These are phyloP conservation scores for Gadopsis marmoratus DNA, from an alignment of 2,797 vertebrate genomes.

Conservation along the genomic window DNA sequence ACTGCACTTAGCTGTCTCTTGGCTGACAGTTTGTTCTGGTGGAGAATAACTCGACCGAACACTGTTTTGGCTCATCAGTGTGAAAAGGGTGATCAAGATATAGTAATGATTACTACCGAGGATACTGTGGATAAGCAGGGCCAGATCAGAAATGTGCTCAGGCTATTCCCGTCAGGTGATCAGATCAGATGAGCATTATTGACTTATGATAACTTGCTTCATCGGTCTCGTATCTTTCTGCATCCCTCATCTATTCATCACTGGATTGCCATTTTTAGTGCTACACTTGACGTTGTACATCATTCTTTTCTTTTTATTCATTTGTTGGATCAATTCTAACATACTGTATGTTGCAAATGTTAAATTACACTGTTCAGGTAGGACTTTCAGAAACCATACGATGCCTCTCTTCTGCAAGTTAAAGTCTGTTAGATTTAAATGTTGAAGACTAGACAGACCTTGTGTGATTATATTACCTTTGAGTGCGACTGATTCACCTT, in stretches of 20 bases:
- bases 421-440: conserved; percentile 15
- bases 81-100: conserved; percentile 45
- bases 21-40: conserved; percentile 12
- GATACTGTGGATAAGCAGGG: conserved; percentile 44
- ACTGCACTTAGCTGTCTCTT: conserved; percentile 20
- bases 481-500: conserved; percentile 47
- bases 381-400: conserved; percentile 11
- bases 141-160: conserved; percentile 23
- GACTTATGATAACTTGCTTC: conserved; percentile 28
- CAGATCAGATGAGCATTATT: conserved; percentile 38
- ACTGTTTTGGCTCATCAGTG: conserved; percentile 45
- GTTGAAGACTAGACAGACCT: conserved; percentile 33
- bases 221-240: conserved; percentile 11
- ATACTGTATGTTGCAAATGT: conserved; percentile 17
- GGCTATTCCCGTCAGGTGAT: conserved; percentile 35
- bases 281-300: conserved; percentile 34
- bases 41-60: conserved; percentile 8
- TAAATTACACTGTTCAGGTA: conserved; percentile 34
- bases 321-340: conserved; percentile 34
- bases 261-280: conserved; percentile 62
- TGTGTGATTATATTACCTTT: conserved; percentile 45
- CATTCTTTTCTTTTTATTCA: conserved; percentile 33
- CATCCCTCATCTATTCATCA: conserved; percentile 30
- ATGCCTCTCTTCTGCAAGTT: conserved; percentile 9
- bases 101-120: background rate